A percentile compares a stretch with the other conserved stretches of the same genome.
Conservation (phyloP, 2,888 invertebrate species). For the Netelia inedita region DNA sequence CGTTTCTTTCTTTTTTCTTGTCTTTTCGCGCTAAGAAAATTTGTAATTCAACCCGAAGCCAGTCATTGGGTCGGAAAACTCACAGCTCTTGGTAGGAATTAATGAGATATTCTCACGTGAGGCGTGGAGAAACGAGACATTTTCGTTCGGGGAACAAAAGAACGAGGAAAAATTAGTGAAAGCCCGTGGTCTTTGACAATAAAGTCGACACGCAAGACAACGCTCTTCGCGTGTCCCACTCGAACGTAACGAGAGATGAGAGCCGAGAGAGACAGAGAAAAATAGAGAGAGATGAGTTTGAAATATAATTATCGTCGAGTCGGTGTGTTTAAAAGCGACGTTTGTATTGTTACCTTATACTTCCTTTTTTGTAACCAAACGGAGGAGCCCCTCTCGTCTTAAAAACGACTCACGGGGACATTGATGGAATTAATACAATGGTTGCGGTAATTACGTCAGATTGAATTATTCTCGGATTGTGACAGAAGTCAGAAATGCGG, state of each 20-base stretch:
- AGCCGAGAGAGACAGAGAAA: background rate
- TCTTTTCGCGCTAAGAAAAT: background rate
- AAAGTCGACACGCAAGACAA: conserved; percentile 28
- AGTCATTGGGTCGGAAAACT: too few species aligned
- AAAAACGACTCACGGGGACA: background rate
- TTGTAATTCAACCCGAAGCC: too few species aligned
- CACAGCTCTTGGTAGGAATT: background rate
- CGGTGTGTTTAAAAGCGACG: background rate
- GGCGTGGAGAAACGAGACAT: background rate
- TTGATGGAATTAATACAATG: conserved; percentile 12
- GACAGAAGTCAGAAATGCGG: background rate
- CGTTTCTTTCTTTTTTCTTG: background rate
- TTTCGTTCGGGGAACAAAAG: conserved; percentile 4
- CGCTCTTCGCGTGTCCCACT: conserved; percentile 8
- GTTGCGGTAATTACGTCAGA: background rate
- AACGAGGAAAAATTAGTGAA: conserved; percentile 50
- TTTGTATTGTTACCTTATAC: conserved; percentile 3
- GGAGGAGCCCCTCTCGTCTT: background rate
- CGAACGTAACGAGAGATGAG: conserved; percentile 22
- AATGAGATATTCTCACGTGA: background rate
- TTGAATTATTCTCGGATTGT: background rate
- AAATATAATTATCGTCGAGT: background rate
- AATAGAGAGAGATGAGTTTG: background rate
- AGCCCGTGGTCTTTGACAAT: conserved; percentile 43
- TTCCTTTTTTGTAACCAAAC: conserved; percentile 15